These are phyloP conservation scores for Muntiacus reevesi DNA, from an alignment of 2,113 vertebrate genomes.

Conservation along the genomic window DNA sequence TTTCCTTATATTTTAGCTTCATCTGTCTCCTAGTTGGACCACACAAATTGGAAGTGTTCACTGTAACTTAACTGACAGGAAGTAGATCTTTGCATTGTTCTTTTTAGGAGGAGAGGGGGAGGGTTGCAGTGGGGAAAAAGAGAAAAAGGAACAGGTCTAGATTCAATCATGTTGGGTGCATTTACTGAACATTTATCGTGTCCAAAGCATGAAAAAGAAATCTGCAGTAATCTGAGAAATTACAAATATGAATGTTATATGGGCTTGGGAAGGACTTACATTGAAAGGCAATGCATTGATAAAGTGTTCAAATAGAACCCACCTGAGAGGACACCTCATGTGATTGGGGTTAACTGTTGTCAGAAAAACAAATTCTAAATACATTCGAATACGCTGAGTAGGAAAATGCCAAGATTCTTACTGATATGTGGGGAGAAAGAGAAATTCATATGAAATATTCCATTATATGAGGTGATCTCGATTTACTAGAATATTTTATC, in stretches of 20 bases:
- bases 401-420: neutral
- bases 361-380: neutral
- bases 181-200: neutral
- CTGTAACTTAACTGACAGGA: neutral
- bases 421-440: neutral
- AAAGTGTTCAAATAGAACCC: neutral
- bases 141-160: too few relatives aligned
- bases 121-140: neutral
- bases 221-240: neutral
- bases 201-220: neutral
- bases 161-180: neutral
- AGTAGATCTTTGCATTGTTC: neutral
- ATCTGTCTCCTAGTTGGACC: neutral
- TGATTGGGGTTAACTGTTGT: neutral
- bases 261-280: neutral
- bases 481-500: neutral
- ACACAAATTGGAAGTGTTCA: neutral
- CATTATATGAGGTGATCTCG: neutral
- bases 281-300: neutral
- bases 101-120: too few relatives aligned
- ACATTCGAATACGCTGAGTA: neutral
- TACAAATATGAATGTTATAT: neutral
- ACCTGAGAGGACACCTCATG: neutral
- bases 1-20: neutral
- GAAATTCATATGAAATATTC: neutral